Evolutionary conservation across 2,888 invertebrate species (phyloP).

Genomic region (Drosophila nigricruria): DNA sequence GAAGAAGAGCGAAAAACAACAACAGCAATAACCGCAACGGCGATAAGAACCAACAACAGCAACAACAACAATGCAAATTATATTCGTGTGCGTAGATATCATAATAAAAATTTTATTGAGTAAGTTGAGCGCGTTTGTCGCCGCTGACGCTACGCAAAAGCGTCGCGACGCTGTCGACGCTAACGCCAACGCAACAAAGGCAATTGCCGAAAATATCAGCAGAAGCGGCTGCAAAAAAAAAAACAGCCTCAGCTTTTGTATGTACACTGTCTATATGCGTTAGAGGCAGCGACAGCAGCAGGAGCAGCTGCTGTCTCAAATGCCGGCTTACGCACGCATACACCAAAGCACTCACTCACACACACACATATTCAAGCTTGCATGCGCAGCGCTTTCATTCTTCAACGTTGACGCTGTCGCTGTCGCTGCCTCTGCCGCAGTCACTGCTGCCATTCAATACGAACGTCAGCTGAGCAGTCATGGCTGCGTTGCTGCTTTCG

Average conservation of each 20-base stretch:
- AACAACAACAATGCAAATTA: conserved; percentile 48
- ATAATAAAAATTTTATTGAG: conserved; percentile 84
- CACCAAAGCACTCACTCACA: conserved; percentile 4
- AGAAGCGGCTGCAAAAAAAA: conserved; percentile 13
- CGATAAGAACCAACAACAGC: conserved; percentile 8
- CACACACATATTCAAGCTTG: conserved; percentile 14
- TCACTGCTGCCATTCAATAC: conserved; percentile 34
- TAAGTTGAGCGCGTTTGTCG: conserved; percentile 76
- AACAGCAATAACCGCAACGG: conserved; percentile 5
- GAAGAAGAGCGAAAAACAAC: conserved; percentile 28
- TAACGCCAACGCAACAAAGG: conserved; percentile 51
- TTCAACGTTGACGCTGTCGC: conserved; percentile 37
- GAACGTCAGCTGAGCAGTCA: conserved; percentile 38
- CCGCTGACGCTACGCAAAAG: conserved; percentile 12
- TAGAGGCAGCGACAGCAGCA: conserved; percentile 29
- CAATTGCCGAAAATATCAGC: conserved; percentile 54
- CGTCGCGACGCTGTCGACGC: conserved; percentile 21
- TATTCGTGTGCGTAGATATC: conserved; percentile 78
- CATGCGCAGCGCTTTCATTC: conserved; percentile 54
- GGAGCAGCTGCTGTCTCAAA: conserved; percentile 53
- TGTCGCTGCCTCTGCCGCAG: conserved; percentile 25
- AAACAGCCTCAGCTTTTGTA: conserved; percentile 18
- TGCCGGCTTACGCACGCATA: conserved; percentile 54
- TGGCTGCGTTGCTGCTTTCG: conserved; percentile 4
- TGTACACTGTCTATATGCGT: conserved; percentile 14